Evolutionary conservation across 2,113 vertebrate genomes (phyloP), one percentile per base, ranked within the genome.

Genomic region (Solea solea): DNA sequence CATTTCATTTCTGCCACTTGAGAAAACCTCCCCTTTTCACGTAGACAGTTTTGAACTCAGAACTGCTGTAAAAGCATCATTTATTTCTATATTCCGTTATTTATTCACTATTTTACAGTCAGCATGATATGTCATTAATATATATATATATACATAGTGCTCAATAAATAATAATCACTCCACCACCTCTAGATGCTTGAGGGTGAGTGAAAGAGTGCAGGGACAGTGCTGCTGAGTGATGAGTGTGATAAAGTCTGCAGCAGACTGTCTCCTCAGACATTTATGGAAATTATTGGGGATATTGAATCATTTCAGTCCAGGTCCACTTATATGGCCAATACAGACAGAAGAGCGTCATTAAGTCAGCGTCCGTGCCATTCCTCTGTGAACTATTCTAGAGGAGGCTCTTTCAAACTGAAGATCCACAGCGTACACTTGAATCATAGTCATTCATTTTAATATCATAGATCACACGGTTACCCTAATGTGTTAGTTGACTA

Each of bases 151-250:
- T 21, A 27, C 9, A 27, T 25, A 27, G 11, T 61, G 12, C 42
- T 46, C 41, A 45, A 60, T 60, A 60, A 61, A 46, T 61, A 25
- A 48, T 61, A 14, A 61, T 28, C 44, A 15, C 41, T 46, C 2
- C 44, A 5, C 44, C 44, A 28, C 44, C 59, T 27, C 59, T 14
- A 13, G 25, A 9, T 7, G 15, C 25, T 11, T 44, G 42, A 54
- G 25, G 6, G 25, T 54, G 53, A 56, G 14, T 15, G 27, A 7
- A 13, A 39, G 53, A 39, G 11, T 3, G 53, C 53, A 56, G 14
- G 3, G 28, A 4, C 27, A 55, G 15, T n/a, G 13, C 48, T 49
- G 13, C 48, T 49, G 48, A 55, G 53, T 56, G 53, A 56, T 39
- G 53, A 56, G 14, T 15, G 27, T 39, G 53, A 56, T 56, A 39